Conservation (phyloP, 2,888 invertebrate species). For the Hyles lineata region DNA sequence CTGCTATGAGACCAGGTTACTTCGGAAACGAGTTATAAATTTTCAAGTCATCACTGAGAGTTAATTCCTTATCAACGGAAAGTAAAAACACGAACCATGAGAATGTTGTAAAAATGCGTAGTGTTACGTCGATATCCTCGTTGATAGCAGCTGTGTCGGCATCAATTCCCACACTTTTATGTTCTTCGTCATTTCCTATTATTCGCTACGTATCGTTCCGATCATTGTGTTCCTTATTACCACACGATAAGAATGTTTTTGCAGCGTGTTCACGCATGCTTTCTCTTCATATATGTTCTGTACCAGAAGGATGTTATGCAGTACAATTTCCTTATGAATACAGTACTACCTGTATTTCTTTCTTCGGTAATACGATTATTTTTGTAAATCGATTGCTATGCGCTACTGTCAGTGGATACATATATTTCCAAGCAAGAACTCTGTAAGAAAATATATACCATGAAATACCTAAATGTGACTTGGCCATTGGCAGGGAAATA, state of each 20-base stretch:
- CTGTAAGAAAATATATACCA: no score
- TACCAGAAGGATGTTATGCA: constrained; percentile 26
- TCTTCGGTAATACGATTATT: constrained; percentile 2
- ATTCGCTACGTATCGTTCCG: constrained; percentile 8
- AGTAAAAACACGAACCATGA: constrained; percentile 1
- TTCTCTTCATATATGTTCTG: constrained; percentile 31
- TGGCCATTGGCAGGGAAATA: no score
- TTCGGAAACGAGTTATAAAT: neutral
- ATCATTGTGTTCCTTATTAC: constrained; percentile 30
- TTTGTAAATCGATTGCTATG: neutral
- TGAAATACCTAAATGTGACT: no score
- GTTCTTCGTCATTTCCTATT: constrained; percentile 40
- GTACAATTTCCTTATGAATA: constrained; percentile 30
- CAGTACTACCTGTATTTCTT: constrained; percentile 16
- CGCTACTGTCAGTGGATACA: neutral
- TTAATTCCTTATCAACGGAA: neutral
- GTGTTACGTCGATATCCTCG: constrained; percentile 16
- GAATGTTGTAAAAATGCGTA: neutral
- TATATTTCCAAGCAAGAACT: no score
- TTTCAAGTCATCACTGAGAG: neutral
- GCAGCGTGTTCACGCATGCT: constrained; percentile 26
- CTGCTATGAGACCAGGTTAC: neutral
- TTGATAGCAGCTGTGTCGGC: constrained; percentile 14
- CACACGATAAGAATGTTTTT: constrained; percentile 33
- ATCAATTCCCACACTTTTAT: constrained; percentile 45